Evolutionary conservation across 2,797 vertebrate genomes (phyloP).

Genomic region (Alectoris magna): DNA sequence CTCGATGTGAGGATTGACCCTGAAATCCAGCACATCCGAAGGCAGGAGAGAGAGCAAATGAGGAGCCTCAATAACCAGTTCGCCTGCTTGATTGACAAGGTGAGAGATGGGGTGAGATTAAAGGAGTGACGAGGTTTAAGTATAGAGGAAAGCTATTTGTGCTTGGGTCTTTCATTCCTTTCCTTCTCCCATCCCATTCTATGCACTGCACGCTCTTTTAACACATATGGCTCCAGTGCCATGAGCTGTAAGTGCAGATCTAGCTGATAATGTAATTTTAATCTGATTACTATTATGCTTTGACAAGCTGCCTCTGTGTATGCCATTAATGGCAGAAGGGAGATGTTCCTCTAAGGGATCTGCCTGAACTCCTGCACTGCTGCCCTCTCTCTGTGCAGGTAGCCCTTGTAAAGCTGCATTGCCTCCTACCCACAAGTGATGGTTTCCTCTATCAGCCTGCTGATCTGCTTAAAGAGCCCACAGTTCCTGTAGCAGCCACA

Average conservation of each 20-base stretch:
- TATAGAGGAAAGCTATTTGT: neutral
- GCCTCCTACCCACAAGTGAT: neutral
- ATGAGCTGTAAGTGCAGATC: neutral
- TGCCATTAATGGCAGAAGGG: neutral
- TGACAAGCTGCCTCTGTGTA: neutral
- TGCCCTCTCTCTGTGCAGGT: neutral
- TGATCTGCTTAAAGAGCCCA: neutral
- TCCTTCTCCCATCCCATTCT: neutral
- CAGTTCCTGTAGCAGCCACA: neutral
- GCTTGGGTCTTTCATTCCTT: neutral
- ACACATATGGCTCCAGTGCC: neutral
- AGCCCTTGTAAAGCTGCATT: neutral
- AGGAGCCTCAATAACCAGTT: conserved; percentile 89
- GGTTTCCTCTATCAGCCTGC: neutral
- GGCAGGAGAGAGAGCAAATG: conserved; percentile 87
- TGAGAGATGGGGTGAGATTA: conserved; percentile 57
- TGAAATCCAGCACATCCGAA: conserved; percentile 79
- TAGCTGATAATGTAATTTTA: neutral
- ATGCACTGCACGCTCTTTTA: neutral
- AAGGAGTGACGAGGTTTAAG: neutral
- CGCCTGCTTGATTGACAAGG: conserved; percentile 89
- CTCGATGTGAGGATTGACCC: conserved; percentile 83
- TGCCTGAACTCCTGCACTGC: no score
- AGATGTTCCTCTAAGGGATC: neutral
- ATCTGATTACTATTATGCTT: neutral